Conservation (phyloP, 2,888 invertebrate genomes). For the Dascillus cervinus region DNA sequence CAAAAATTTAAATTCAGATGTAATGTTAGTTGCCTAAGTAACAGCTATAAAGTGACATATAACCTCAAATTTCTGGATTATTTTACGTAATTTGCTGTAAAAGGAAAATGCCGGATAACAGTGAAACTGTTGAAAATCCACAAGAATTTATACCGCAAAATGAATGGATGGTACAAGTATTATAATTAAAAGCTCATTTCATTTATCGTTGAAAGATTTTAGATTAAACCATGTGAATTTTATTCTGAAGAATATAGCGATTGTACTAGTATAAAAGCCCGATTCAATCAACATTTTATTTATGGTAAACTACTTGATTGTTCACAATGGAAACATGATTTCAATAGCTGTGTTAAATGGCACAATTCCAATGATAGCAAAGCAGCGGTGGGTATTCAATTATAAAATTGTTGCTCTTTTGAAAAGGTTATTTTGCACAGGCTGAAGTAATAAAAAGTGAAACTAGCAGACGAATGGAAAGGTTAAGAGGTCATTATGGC, state of each 20-base stretch:
- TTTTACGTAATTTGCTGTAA: no score
- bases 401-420: background rate
- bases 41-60: no score
- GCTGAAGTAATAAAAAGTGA: conserved; percentile 65
- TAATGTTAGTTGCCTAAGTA: no score
- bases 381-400: conserved; percentile 54
- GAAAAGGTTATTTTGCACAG: conserved; percentile 38
- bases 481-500: conserved; percentile 58
- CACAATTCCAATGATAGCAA: conserved; percentile 50
- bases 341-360: conserved; percentile 67
- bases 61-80: no score
- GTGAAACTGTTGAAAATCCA: no score
- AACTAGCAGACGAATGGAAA: conserved; percentile 50
- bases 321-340: conserved; percentile 70
- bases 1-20: no score
- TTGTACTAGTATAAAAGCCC: conserved; percentile 63
- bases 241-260: conserved; percentile 78
- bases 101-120: no score
- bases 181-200: no score
- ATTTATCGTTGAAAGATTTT: conserved; percentile 19
- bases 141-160: no score
- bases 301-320: conserved; percentile 68
- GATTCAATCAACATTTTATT: conserved; percentile 84
- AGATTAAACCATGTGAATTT: conserved; percentile 73
- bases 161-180: conserved; percentile 6